Evolutionary conservation across 2,113 vertebrate species (phyloP).

Genomic region (Podilymbus podiceps): DNA sequence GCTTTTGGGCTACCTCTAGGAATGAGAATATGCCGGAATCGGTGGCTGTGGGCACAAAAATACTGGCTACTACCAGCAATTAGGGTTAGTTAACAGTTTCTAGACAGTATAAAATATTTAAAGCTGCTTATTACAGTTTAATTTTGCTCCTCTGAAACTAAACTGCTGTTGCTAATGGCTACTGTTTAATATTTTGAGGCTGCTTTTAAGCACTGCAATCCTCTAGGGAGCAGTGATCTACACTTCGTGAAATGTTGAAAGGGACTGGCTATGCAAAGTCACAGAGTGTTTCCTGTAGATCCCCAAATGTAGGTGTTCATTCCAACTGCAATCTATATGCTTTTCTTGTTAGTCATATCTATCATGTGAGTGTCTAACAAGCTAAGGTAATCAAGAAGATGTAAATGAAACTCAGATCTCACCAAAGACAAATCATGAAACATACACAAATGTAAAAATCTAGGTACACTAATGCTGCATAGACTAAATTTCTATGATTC

Average conservation of each 20-base stretch:
- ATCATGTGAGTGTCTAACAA: neutral
- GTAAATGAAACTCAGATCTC: neutral
- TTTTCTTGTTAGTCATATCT: neutral
- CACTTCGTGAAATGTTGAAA: neutral
- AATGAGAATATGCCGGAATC: neutral
- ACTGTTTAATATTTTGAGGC: neutral
- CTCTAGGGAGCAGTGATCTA: neutral
- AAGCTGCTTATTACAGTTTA: neutral
- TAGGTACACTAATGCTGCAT: accelerated
- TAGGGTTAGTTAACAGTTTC: neutral
- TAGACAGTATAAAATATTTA: neutral
- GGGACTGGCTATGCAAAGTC: neutral
- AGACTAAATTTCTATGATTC: neutral
- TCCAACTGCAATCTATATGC: neutral
- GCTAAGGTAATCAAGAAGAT: neutral
- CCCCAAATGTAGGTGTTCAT: neutral
- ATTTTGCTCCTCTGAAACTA: neutral
- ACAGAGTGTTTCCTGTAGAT: neutral
- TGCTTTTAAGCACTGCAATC: neutral
- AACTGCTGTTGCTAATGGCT: neutral
- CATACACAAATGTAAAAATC: neutral
- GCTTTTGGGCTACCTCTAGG: neutral
- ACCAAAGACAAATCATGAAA: neutral
- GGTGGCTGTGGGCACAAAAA: neutral
- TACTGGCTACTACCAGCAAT: neutral